Percentiles rank a stretch among this genome's conserved stretches.
These are phyloP conservation scores for Trissolcus japonicus DNA, from an alignment of 2,888 invertebrate genomes.

Conservation along the genomic window DNA sequence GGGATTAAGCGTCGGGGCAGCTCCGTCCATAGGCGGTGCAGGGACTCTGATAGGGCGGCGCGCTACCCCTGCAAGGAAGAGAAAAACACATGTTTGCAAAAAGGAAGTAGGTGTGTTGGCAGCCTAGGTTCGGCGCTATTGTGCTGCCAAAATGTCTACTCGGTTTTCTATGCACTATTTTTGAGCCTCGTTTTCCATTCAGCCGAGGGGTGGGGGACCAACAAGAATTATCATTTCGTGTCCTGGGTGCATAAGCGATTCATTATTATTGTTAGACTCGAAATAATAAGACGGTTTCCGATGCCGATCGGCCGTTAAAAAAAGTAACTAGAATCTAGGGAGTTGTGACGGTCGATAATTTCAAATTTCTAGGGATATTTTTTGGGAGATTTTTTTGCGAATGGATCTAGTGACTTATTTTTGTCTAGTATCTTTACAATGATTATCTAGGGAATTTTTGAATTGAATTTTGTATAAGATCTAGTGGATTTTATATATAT, in stretches of 20 bases:
- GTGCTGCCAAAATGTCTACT: slow-evolving; percentile 48
- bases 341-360: too few species aligned
- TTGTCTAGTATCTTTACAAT: too few species aligned
- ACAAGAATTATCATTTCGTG: slow-evolving; percentile 2
- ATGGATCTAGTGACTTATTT: too few species aligned
- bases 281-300: too few species aligned
- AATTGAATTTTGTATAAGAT: too few species aligned
- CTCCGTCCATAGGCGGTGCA: slow-evolving; percentile 78
- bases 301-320: too few species aligned
- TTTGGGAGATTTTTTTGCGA: too few species aligned
- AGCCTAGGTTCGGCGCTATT: slow-evolving; percentile 52
- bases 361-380: too few species aligned
- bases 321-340: too few species aligned
- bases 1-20: slow-evolving; percentile 75
- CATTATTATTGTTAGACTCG: too few species aligned
- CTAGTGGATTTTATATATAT: too few species aligned
- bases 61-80: slow-evolving; percentile 77
- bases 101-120: slow-evolving; percentile 59
- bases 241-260: background rate
- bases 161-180: slow-evolving; percentile 48
- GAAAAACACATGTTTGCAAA: slow-evolving; percentile 67
- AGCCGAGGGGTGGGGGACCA: slow-evolving; percentile 3
- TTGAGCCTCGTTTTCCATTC: slow-evolving; percentile 28
- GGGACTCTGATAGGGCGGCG: slow-evolving; percentile 77
- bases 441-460: too few species aligned